Evolutionary conservation across 2,888 invertebrate genomes (phyloP).

Genomic region (Caenorhabditis afra): DNA sequence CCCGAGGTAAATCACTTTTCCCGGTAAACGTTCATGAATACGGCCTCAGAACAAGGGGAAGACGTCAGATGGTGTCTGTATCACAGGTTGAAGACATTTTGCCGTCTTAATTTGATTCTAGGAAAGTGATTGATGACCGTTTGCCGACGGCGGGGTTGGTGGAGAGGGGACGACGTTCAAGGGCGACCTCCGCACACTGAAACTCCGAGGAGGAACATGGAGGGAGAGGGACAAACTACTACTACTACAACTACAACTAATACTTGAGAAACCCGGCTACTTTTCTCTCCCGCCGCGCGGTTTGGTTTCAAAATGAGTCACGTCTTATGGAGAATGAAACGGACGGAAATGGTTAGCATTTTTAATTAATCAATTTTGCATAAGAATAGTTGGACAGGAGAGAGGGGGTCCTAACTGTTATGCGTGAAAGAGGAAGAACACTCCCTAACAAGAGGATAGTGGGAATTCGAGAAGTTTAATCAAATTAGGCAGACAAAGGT

Average conservation of each 20-base stretch:
- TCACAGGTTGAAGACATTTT: constrained; percentile 22
- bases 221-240: neutral
- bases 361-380: constrained; percentile 57
- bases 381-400: constrained; percentile 28
- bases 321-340: constrained; percentile 30
- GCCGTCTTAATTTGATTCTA: constrained; percentile 59
- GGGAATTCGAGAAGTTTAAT: constrained; percentile 31
- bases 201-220: constrained; percentile 6
- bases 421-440: neutral
- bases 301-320: constrained; percentile 40
- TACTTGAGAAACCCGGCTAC: constrained; percentile 1
- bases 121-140: constrained; percentile 62
- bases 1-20: too few relatives aligned
- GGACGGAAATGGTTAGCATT: constrained; percentile 50
- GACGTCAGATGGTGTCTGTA: constrained; percentile 2
- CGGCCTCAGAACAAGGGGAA: too few relatives aligned
- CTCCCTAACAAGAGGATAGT: too few relatives aligned
- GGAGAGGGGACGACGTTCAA: too few relatives aligned
- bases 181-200: constrained; percentile 38
- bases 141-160: constrained; percentile 21
- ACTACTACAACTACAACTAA: neutral
- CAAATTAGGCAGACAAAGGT: constrained; percentile 46
- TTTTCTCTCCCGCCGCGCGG: neutral
- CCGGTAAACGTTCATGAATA: too few relatives aligned
- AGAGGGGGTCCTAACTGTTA: neutral